Percentiles rank a stretch among this genome's conserved stretches.
Conservation (phyloP, 2,113 vertebrate species). For the Parotia lawesii region DNA sequence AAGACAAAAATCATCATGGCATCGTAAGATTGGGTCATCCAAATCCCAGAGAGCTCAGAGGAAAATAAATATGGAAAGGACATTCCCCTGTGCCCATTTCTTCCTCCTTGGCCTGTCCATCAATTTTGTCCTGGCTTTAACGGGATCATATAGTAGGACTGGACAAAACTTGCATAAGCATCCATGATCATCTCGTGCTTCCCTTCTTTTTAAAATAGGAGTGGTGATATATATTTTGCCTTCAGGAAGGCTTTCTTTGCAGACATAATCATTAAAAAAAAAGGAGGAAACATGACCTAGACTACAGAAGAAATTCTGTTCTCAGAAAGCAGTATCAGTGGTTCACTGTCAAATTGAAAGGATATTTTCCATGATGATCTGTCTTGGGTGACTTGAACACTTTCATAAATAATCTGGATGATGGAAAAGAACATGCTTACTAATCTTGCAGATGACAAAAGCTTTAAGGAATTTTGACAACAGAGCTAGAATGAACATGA, state of each 20-base stretch:
- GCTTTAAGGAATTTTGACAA: not conserved
- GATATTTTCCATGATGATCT: not conserved
- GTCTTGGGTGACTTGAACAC: not conserved
- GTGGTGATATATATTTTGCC: not conserved
- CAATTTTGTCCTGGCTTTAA: not conserved
- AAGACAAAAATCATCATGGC: no score
- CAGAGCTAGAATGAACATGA: not conserved
- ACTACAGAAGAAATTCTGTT: not conserved
- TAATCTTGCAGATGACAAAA: slow-evolving; percentile 37
- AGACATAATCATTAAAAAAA: not conserved
- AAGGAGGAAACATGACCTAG: not conserved
- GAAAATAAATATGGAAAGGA: not conserved
- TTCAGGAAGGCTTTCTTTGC: not conserved
- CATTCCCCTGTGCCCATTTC: not conserved
- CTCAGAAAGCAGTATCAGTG: not conserved
- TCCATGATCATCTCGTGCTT: not conserved
- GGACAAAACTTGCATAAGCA: not conserved
- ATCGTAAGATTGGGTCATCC: not conserved
- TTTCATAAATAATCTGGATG: slow-evolving; percentile 13
- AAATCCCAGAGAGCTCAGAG: not conserved
- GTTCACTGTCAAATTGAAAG: not conserved
- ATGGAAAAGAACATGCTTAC: slow-evolving; percentile 14
- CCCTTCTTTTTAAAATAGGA: not conserved
- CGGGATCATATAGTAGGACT: not conserved
- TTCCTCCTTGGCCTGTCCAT: not conserved